Conservation (phyloP, 64 coral and sea anemone genomes). For the Pocillopora damicornis region DNA sequence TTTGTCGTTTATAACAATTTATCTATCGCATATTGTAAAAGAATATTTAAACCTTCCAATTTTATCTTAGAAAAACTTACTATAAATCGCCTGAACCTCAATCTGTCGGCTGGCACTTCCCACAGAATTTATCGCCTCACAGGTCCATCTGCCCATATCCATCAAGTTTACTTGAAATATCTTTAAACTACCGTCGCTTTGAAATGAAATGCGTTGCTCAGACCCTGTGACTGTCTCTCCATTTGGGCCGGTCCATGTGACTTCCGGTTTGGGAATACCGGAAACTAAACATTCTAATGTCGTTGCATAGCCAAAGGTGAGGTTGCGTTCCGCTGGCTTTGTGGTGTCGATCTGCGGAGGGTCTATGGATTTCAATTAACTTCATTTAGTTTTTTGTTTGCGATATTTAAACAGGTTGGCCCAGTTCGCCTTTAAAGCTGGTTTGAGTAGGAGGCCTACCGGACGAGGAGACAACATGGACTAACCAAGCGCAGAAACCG, state of each 20-base stretch:
- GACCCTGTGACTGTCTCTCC: not conserved
- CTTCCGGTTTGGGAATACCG: not conserved
- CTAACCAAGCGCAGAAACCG: too few species aligned
- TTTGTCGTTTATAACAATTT: too few species aligned
- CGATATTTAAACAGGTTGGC: not conserved
- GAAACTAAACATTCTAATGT: not conserved
- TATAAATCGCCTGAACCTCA: not conserved
- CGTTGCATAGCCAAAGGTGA: not conserved
- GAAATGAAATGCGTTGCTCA: not conserved
- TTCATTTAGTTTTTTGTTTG: not conserved
- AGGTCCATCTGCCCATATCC: not conserved
- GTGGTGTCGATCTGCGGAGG: not conserved
- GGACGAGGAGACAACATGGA: too few species aligned
- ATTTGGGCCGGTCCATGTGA: not conserved
- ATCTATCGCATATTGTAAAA: too few species aligned
- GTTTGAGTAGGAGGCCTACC: too few species aligned
- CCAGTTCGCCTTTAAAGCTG: too few species aligned
- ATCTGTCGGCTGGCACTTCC: not conserved
- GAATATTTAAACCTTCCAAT: not conserved
- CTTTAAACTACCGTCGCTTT: not conserved
- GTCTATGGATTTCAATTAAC: not conserved
- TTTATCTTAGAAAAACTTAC: not conserved
- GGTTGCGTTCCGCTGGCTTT: not conserved
- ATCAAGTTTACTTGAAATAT: not conserved
- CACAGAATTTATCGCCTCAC: not conserved